Conservation (phyloP, 2,797 vertebrate species). For the Hippocampus kuda region DNA sequence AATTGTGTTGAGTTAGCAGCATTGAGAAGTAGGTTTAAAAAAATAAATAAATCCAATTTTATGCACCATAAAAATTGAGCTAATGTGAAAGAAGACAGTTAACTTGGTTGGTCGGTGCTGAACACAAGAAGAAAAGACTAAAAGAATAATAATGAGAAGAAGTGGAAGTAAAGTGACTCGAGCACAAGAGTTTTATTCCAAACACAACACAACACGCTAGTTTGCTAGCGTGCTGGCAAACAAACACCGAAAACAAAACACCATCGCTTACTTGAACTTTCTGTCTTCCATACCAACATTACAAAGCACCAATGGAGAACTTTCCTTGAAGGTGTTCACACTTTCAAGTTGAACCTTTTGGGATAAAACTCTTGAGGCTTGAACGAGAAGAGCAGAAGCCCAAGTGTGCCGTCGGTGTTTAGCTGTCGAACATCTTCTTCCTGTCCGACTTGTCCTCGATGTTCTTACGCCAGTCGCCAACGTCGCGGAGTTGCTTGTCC, state of each 20-base stretch:
- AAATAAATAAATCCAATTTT: background rate
- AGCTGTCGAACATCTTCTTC: conserved; percentile 73
- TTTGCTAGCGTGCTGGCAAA: background rate
- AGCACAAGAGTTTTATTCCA: conserved; percentile 8
- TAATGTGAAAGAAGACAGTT: background rate
- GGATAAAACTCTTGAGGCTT: conserved; percentile 34
- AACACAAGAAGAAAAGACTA: background rate
- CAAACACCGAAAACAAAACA: background rate
- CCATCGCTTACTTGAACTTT: background rate
- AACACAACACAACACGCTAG: background rate
- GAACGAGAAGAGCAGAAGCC: conserved; percentile 17
- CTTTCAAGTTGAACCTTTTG: conserved; percentile 12
- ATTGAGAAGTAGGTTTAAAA: background rate
- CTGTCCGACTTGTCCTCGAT: conserved; percentile 63
- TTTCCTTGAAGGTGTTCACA: background rate
- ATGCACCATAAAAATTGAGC: background rate
- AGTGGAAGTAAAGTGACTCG: background rate
- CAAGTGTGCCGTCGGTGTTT: conserved; percentile 34
- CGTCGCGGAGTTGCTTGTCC: conserved; percentile 61
- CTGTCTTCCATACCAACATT: background rate
- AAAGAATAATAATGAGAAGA: too few species aligned
- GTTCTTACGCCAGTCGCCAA: conserved; percentile 65
- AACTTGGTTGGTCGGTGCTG: background rate
- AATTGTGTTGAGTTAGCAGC: too few species aligned
- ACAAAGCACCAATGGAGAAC: background rate